Conservation (phyloP, 2,113 vertebrate genomes). For the Leptobrachium ailaonicum region DNA sequence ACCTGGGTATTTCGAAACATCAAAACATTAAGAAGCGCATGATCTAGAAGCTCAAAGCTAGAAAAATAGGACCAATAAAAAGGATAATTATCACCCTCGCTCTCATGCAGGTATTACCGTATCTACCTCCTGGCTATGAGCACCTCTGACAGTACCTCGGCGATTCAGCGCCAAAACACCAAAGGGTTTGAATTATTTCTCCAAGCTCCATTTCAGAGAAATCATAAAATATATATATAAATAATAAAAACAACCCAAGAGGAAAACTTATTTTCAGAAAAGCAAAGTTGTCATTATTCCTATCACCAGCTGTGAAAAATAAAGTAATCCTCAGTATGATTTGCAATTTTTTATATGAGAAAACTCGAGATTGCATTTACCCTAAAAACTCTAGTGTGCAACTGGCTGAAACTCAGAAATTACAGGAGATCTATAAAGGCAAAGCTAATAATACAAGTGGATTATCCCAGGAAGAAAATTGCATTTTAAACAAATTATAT, state of each 20-base stretch:
- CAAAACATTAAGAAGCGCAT: slow-evolving; percentile 3
- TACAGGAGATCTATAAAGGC: neutral
- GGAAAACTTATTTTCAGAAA: neutral
- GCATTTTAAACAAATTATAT: neutral
- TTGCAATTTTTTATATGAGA: neutral
- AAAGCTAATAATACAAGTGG: neutral
- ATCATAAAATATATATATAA: neutral
- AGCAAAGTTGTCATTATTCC: slow-evolving; percentile 8
- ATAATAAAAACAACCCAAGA: neutral
- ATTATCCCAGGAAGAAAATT: neutral
- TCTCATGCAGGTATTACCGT: neutral
- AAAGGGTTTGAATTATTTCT: neutral
- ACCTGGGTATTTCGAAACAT: neutral
- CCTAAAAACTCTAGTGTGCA: neutral
- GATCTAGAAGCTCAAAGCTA: neutral
- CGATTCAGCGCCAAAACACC: neutral
- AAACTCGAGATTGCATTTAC: neutral
- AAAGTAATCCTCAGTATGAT: neutral
- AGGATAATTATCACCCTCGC: neutral
- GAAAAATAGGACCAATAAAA: slow-evolving; percentile 9
- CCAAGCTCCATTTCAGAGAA: neutral
- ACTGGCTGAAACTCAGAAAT: too few relatives aligned
- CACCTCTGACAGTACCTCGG: neutral
- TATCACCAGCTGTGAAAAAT: slow-evolving; percentile 7
- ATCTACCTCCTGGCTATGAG: neutral